A percentile compares a stretch with the other conserved stretches of the same genome.
These are phyloP conservation scores for Epirrita christyi DNA, from an alignment of 2,888 invertebrate genomes.

Conservation along the genomic window DNA sequence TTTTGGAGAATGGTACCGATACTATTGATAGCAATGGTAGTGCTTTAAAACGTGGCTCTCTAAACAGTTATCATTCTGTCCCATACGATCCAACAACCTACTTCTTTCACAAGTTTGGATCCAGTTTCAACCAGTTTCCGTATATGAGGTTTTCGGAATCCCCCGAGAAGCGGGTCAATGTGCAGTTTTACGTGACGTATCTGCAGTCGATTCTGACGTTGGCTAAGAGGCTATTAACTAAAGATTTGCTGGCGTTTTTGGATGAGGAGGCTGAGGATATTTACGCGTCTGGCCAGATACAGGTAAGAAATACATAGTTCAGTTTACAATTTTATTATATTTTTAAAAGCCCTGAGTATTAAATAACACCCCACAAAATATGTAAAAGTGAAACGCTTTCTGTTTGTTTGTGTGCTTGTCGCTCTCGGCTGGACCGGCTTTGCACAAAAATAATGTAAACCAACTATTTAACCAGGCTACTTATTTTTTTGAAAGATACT, in stretches of 20 bases:
- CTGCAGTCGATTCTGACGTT: conserved; percentile 91
- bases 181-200: conserved; percentile 91
- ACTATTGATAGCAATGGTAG: conserved; percentile 60
- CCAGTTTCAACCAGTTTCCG: conserved; percentile 96
- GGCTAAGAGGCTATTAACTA: conserved; percentile 93
- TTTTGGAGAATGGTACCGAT: conserved; percentile 70
- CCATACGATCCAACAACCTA: conserved; percentile 93
- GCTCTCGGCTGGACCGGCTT: too few species aligned
- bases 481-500: too few species aligned
- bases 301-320: conserved; percentile 57
- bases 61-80: conserved; percentile 86
- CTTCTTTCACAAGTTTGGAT: conserved; percentile 96
- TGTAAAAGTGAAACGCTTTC: too few species aligned
- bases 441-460: too few species aligned
- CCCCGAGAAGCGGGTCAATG: conserved; percentile 86
- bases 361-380: too few species aligned
- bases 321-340: too few species aligned
- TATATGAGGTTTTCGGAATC: conserved; percentile 91
- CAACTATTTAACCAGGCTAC: too few species aligned
- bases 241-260: conserved; percentile 91
- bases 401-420: too few species aligned
- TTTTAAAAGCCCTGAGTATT: too few species aligned
- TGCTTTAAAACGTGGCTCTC: conserved; percentile 71
- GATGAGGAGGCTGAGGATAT: conserved; percentile 94
- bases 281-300: conserved; percentile 88